Evolutionary conservation across 2,113 vertebrate species (phyloP), one percentile per base, ranked within the genome.

Genomic region (Fulmarus glacialis): DNA sequence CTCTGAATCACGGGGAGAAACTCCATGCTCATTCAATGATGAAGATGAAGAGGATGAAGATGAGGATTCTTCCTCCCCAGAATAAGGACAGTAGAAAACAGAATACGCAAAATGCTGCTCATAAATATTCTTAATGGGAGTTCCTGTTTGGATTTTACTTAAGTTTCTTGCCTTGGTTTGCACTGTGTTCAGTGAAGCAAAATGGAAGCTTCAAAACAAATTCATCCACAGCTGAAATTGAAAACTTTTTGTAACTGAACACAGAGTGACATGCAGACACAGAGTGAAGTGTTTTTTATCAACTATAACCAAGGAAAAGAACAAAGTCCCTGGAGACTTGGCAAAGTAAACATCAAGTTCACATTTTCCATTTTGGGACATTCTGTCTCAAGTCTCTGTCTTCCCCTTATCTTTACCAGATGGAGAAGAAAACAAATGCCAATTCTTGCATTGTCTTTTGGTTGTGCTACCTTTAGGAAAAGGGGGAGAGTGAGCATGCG

Each of bases 21-120:
- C 99, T 2, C 98, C 99, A 38, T 99, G 98, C 83, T 99, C 99
- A 5, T 99, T 99, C 98, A 99, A 99, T 23, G 98, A 99, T 5
- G 98, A 99, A 1, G 99, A 99, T 10, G 98, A 98, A 13, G 99
- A 99, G 8, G 98, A 99, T 2, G 98, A 99, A 58, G 98, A 99
- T 53, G 98, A 98, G 6, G 98, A 99, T 66, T 99, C 98, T 63
- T 99, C 99, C 62, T 97, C 97, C 47, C 98, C 98, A 79, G 99
- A 99, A 98, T 99, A 98, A 98, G 96, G 87, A 95, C 82, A 93
- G 45, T 89, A 90, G 82, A 83, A 96, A 97, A 92, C 27, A 7
- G 77, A 82, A 91, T 48, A 96, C 53, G 40, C 23, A 82, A 45
- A 94, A 63, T 83, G 92, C 94, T 85, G 96, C 97, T 97, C 91